These are phyloP conservation scores for Casuarius casuarius DNA, from an alignment of 2,113 vertebrate species.

Conservation along the genomic window DNA sequence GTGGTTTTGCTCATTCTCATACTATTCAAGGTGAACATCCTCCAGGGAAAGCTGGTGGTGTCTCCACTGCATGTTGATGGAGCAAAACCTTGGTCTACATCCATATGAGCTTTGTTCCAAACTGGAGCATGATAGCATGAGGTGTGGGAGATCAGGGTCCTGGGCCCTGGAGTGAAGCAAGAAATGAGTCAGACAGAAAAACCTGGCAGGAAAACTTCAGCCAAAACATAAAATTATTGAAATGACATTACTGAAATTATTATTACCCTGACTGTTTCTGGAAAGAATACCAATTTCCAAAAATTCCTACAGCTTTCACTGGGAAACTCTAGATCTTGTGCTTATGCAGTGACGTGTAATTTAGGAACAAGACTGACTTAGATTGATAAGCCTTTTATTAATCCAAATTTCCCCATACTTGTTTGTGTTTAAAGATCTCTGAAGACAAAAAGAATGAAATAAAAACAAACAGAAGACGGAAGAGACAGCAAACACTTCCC, in stretches of 20 bases:
- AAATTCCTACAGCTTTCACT: neutral
- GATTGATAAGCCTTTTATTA: neutral
- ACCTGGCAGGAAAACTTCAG: neutral
- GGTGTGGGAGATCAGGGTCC: neutral
- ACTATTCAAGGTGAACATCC: neutral
- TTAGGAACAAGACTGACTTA: neutral
- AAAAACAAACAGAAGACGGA: neutral
- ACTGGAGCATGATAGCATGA: neutral
- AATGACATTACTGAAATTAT: no score
- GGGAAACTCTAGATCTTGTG: neutral
- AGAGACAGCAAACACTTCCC: neutral
- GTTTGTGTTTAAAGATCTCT: neutral
- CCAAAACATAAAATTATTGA: neutral
- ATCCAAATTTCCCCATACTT: neutral
- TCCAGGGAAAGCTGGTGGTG: neutral
- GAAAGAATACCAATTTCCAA: neutral
- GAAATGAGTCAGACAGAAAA: neutral
- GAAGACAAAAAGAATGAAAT: neutral
- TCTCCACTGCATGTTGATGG: neutral
- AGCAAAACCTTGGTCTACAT: neutral
- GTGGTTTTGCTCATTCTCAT: neutral
- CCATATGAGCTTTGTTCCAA: neutral
- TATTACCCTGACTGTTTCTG: neutral
- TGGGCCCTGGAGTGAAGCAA: neutral
- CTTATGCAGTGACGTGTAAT: neutral